Conservation (phyloP, 2,888 invertebrate species). For the Drosophila aldrichi region DNA sequence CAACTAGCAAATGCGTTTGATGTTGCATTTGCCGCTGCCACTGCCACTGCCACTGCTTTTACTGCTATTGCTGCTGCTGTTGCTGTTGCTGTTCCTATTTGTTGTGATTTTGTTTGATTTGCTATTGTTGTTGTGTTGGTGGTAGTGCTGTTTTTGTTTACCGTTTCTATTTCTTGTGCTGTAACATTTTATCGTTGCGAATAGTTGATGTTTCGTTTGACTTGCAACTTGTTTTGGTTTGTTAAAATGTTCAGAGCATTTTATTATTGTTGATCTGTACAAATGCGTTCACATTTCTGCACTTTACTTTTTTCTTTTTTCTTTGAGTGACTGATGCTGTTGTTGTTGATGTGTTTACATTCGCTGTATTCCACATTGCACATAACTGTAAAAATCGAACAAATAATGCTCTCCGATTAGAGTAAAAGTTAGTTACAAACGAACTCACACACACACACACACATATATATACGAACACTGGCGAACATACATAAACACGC, state of each 20-base stretch:
- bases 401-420: slow-evolving; percentile 18
- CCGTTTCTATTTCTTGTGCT: slow-evolving; percentile 15
- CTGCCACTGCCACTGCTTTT: not conserved
- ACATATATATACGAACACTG: not conserved
- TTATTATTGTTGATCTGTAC: slow-evolving; percentile 22
- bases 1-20: slow-evolving; percentile 40
- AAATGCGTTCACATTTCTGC: slow-evolving; percentile 51
- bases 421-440: slow-evolving; percentile 25
- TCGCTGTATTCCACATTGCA: slow-evolving; percentile 61
- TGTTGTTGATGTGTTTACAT: slow-evolving; percentile 50
- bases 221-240: slow-evolving; percentile 7
- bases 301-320: slow-evolving; percentile 20
- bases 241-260: slow-evolving; percentile 21
- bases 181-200: slow-evolving; percentile 29
- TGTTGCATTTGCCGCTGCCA: slow-evolving; percentile 40
- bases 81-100: slow-evolving; percentile 25
- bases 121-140: not conserved
- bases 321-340: slow-evolving; percentile 27
- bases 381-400: slow-evolving; percentile 57
- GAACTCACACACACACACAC: slow-evolving; percentile 2
- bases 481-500: not conserved
- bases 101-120: not conserved
- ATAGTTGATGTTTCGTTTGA: slow-evolving; percentile 13
- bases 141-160: not conserved
- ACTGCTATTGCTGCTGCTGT: slow-evolving; percentile 3